Percentiles rank a stretch among this genome's conserved stretches.
These are phyloP conservation scores for Sceloporus tristichus DNA, from an alignment of 2,113 vertebrate genomes.

Conservation along the genomic window DNA sequence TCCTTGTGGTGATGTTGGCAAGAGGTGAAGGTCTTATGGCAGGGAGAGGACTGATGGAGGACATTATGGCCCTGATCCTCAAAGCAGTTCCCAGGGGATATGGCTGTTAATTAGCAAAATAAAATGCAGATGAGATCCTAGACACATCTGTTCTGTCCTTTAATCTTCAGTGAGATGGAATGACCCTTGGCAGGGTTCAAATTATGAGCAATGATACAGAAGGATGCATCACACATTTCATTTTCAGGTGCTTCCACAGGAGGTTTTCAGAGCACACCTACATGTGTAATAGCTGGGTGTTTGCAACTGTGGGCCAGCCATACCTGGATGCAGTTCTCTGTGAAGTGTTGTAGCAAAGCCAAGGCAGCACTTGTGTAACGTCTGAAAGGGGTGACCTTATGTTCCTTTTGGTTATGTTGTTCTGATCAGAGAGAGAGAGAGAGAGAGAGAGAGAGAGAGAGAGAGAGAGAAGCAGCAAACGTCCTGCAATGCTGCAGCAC, in stretches of 20 bases:
- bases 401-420: constrained; percentile 44
- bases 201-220: background rate
- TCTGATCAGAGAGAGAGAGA: constrained; percentile 9
- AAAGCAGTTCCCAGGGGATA: background rate
- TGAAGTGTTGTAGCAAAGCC: too few species aligned
- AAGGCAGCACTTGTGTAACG: background rate
- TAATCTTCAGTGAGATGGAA: background rate
- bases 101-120: background rate
- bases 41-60: too few species aligned
- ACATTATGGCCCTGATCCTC: background rate
- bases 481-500: constrained; percentile 67
- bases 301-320: background rate
- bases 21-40: too few species aligned
- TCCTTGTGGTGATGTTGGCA: background rate
- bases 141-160: background rate
- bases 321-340: background rate
- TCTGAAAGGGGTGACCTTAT: constrained; percentile 6
- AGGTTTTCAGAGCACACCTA: background rate
- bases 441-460: constrained; percentile 28
- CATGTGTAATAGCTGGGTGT: background rate
- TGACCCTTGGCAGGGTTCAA: background rate
- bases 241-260: background rate
- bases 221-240: background rate
- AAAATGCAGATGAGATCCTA: background rate
- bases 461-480: constrained; percentile 53